phyloP scores from a whole-genome alignment of 2,113 vertebrate species.

The Micronisus gabar region DNA sequence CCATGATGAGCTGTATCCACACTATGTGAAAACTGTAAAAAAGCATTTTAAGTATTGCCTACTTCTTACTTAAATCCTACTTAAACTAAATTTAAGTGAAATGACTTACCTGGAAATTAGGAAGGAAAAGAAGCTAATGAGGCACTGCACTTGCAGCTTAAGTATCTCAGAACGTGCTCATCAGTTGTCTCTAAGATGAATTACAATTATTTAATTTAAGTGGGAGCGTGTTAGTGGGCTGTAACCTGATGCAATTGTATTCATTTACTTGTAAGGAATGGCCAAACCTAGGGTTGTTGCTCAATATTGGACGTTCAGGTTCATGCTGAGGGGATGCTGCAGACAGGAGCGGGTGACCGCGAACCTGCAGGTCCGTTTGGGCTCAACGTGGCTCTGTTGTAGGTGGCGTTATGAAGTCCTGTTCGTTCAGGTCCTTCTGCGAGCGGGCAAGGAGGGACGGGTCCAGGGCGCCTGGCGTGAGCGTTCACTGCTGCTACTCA shows the following conservation, averaged over 20 bases:
- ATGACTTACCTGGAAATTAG: neutral
- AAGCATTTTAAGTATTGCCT: neutral
- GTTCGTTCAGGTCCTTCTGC: slow-evolving; percentile 88
- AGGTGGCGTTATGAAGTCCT: slow-evolving; percentile 90
- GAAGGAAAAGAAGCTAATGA: neutral
- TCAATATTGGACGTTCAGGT: neutral
- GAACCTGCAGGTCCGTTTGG: neutral
- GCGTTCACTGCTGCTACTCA: slow-evolving; percentile 85
- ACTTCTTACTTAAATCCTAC: neutral
- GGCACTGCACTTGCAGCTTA: no score
- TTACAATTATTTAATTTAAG: neutral
- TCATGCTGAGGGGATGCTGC: neutral
- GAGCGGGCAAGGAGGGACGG: slow-evolving; percentile 83
- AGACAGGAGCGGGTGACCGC: neutral
- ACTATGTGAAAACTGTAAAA: neutral
- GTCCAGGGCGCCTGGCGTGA: slow-evolving; percentile 77
- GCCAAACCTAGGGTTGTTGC: neutral
- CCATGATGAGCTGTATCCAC: accelerated
- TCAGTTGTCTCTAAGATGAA: neutral
- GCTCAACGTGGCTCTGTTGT: slow-evolving; percentile 25
- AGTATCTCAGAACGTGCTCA: no score
- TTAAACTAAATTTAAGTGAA: neutral
- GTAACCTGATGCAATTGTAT: accelerated
- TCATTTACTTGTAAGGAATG: accelerated
- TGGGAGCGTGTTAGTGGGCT: neutral